These are phyloP conservation scores for Brevimyrus niger DNA, from an alignment of 2,113 vertebrate species.

Conservation along the genomic window DNA sequence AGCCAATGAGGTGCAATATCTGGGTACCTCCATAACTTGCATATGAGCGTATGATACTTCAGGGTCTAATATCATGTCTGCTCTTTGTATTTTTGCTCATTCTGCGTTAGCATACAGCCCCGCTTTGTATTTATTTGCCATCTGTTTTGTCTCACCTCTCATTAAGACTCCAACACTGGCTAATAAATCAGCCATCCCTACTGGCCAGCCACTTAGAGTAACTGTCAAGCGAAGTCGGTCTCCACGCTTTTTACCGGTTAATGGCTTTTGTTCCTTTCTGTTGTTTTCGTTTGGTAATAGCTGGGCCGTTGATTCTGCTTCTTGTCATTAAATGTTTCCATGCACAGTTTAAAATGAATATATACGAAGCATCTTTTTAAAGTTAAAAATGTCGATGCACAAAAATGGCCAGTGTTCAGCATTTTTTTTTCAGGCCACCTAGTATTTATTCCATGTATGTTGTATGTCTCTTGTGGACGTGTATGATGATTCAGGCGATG, in stretches of 20 bases:
- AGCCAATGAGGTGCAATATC: not conserved
- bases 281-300: not conserved
- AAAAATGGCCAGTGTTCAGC: not conserved
- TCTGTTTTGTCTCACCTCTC: not conserved
- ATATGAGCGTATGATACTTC: not conserved
- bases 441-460: not conserved
- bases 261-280: not conserved
- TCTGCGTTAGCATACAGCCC: not conserved
- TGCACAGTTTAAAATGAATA: not conserved
- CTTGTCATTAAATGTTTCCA: not conserved
- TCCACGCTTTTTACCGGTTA: not conserved
- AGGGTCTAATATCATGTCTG: not conserved
- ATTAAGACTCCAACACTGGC: not conserved
- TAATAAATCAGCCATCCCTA: not conserved
- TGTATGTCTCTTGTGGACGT: not conserved
- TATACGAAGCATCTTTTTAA: not conserved
- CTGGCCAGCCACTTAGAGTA: not conserved
- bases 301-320: not conserved
- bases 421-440: not conserved
- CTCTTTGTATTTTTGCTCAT: not conserved
- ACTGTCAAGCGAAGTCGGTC: not conserved
- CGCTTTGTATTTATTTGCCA: not conserved
- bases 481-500: not conserved
- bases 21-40: not conserved
- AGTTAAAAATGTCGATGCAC: not conserved